These are phyloP conservation scores for Drosophila fulvimacula DNA, from an alignment of 2,888 invertebrate genomes.

Conservation along the genomic window DNA sequence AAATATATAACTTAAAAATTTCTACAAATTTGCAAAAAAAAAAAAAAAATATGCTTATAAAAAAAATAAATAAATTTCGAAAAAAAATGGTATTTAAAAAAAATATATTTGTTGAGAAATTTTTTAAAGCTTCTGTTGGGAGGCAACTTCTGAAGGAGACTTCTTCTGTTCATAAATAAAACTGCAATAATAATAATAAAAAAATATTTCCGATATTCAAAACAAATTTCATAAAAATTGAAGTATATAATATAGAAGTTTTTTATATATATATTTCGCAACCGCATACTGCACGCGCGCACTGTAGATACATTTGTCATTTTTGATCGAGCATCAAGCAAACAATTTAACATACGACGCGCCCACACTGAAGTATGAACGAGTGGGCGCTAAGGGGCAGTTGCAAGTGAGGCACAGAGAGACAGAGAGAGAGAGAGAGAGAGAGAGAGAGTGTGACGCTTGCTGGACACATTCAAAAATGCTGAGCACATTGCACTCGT, in stretches of 20 bases:
- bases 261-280: not conserved
- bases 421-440: not conserved
- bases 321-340: slow-evolving; percentile 82
- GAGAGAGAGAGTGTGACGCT: not conserved
- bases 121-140: no score
- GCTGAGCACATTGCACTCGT: slow-evolving; percentile 76
- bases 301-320: slow-evolving; percentile 79
- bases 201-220: not conserved
- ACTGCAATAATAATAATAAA: no score
- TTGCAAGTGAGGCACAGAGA: not conserved
- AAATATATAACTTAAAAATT: no score
- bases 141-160: no score
- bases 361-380: slow-evolving; percentile 26
- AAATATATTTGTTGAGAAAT: no score
- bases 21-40: no score
- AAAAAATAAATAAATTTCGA: no score
- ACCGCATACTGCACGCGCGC: slow-evolving; percentile 20
- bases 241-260: not conserved
- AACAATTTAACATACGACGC: slow-evolving; percentile 75
- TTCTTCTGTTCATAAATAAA: no score
- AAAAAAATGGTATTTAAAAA: no score
- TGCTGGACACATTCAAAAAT: slow-evolving; percentile 69
- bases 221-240: not conserved
- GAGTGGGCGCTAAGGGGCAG: not conserved
- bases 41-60: no score